Evolutionary conservation across 1,140 invertebrate genomes (phyloP).

Genomic region (Pseudomyrmex flavicornis): DNA sequence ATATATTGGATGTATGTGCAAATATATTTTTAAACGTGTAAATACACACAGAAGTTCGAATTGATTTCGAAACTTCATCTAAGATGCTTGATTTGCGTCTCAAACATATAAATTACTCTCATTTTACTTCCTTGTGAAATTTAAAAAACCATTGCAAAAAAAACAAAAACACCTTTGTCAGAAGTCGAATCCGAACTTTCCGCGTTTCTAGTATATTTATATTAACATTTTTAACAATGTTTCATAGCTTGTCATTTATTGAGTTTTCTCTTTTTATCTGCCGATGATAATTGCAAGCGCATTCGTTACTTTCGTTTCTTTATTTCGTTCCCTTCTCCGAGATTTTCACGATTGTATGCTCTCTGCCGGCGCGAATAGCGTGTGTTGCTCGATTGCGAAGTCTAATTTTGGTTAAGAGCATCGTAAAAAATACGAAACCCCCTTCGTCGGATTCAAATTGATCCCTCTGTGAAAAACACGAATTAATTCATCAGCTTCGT

Average conservation of each 20-base stretch:
- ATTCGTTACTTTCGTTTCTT: background rate
- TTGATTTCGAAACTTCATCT: too few relatives aligned
- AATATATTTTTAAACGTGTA: too few relatives aligned
- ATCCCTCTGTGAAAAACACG: constrained; percentile 30
- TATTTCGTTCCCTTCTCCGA: background rate
- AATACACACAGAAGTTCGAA: too few relatives aligned
- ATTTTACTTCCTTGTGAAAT: too few relatives aligned
- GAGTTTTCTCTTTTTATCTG: too few relatives aligned
- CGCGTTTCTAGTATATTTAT: too few relatives aligned
- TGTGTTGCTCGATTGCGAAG: constrained; percentile 6
- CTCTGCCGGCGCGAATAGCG: background rate
- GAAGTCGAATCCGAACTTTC: too few relatives aligned
- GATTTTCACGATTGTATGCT: background rate
- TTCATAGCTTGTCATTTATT: constrained; percentile 3
- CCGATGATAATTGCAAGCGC: background rate
- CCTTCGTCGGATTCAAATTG: constrained; percentile 7
- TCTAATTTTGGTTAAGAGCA: constrained; percentile 31
- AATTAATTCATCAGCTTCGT: constrained; percentile 27
- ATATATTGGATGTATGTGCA: too few relatives aligned
- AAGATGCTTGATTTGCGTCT: too few relatives aligned
- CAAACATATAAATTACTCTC: too few relatives aligned
- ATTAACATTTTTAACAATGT: constrained; percentile 1
- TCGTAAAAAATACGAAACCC: background rate
- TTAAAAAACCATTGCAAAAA: too few relatives aligned
- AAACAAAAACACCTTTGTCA: too few relatives aligned